Conservation (phyloP, 35 echinoderm and acorn worm genomes). For the Apostichopus japonicus region DNA sequence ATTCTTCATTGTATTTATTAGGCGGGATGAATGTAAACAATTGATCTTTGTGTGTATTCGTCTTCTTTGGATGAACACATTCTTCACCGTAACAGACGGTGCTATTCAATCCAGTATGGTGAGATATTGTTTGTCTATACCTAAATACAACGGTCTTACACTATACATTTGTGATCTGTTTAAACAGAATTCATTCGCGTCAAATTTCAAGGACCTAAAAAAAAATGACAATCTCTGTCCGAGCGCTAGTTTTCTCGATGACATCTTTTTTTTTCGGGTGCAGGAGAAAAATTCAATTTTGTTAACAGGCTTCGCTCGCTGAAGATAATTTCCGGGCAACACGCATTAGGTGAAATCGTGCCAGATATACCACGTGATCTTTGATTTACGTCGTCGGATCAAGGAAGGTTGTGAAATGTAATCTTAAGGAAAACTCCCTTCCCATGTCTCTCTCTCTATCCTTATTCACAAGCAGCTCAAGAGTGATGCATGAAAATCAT, state of each 20-base stretch:
- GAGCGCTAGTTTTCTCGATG: neutral
- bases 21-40: no score
- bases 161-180: no score
- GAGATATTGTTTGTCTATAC: no score
- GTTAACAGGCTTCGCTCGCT: neutral
- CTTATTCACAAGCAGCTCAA: neutral
- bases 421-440: neutral
- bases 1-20: no score
- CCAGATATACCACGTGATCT: conserved; percentile 13
- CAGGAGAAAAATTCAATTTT: conserved; percentile 40
- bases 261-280: neutral
- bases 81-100: no score
- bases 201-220: no score
- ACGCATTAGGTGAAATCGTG: conserved; percentile 36
- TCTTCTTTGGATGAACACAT: no score
- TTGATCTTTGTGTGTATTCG: no score
- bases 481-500: neutral
- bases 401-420: neutral
- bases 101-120: no score
- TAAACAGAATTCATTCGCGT: no score
- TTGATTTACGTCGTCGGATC: neutral
- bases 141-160: no score
- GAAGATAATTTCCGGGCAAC: conserved; percentile 50
- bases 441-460: neutral
- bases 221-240: neutral